Evolutionary conservation across 2,888 invertebrate genomes (phyloP).

Genomic region (Cheilosia pagana): DNA sequence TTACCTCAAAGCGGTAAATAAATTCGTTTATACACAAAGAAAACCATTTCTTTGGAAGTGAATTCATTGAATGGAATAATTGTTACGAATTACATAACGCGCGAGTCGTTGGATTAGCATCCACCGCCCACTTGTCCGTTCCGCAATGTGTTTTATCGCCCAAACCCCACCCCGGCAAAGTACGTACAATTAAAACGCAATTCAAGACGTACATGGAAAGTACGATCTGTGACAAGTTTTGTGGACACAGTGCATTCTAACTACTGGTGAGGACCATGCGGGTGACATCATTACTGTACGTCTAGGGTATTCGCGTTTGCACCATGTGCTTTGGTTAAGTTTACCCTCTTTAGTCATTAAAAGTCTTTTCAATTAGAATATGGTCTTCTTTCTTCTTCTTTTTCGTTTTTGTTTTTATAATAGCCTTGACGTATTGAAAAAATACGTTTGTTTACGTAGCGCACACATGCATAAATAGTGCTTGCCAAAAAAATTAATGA

Average conservation of each 20-base stretch:
- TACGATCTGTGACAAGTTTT: neutral
- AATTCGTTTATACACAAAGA: neutral
- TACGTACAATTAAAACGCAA: slow-evolving; percentile 47
- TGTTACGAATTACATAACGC: slow-evolving; percentile 39
- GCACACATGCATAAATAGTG: neutral
- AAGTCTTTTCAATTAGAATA: slow-evolving; percentile 10
- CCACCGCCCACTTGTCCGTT: slow-evolving; percentile 20
- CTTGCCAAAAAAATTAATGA: slow-evolving; percentile 12
- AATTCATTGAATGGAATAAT: slow-evolving; percentile 42
- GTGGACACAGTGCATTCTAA: neutral
- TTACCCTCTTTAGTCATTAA: too few relatives aligned
- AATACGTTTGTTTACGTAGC: slow-evolving; percentile 29
- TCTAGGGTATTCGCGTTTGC: neutral
- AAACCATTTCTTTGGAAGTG: neutral
- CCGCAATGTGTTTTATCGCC: slow-evolving; percentile 34
- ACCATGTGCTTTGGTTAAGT: slow-evolving; percentile 11
- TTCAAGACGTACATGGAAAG: slow-evolving; percentile 11
- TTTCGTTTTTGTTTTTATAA: neutral
- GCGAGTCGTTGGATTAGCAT: slow-evolving; percentile 38
- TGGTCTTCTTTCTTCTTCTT: neutral
- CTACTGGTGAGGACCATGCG: neutral
- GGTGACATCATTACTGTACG: slow-evolving; percentile 4
- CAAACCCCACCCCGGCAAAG: slow-evolving; percentile 40
- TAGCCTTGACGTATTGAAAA: slow-evolving; percentile 19
- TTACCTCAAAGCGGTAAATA: slow-evolving; percentile 14